Conservation (phyloP, 2,797 vertebrate species). For the Mus spretus region DNA sequence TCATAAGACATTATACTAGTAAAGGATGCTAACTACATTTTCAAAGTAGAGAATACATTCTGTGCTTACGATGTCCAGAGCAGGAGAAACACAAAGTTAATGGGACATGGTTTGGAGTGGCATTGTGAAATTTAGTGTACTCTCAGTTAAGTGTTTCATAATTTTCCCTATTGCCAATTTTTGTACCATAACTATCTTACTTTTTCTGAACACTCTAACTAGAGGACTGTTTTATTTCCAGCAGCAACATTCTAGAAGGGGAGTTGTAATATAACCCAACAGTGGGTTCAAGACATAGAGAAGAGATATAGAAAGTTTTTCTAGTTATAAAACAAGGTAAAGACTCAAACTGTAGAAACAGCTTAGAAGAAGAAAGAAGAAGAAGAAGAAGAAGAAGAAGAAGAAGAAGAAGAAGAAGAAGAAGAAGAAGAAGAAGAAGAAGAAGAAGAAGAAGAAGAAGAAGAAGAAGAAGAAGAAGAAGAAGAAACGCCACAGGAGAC, state of each 20-base stretch:
- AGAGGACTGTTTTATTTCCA: neutral
- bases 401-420: neutral
- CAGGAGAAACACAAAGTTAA: neutral
- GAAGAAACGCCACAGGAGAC: neutral
- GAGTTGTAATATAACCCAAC: neutral
- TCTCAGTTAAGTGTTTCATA: neutral
- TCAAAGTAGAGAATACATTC: neutral
- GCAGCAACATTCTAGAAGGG: neutral
- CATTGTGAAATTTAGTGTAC: neutral
- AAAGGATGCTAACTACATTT: slow-evolving; percentile 11
- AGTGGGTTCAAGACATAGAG: neutral
- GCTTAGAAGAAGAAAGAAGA: slow-evolving; percentile 3
- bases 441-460: too few relatives aligned
- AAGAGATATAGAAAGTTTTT: neutral
- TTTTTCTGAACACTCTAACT: slow-evolving; percentile 43
- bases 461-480: neutral
- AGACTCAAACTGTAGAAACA: neutral
- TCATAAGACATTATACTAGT: neutral
- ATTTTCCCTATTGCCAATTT: neutral
- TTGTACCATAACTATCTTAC: neutral
- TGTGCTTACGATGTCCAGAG: neutral
- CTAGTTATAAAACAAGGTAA: slow-evolving; percentile 6
- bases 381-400: neutral
- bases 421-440: too few relatives aligned
- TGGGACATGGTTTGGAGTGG: neutral